Base-by-base conservation (phyloP, 1,140 invertebrate genomes). In the Augochlora pura region DNA sequence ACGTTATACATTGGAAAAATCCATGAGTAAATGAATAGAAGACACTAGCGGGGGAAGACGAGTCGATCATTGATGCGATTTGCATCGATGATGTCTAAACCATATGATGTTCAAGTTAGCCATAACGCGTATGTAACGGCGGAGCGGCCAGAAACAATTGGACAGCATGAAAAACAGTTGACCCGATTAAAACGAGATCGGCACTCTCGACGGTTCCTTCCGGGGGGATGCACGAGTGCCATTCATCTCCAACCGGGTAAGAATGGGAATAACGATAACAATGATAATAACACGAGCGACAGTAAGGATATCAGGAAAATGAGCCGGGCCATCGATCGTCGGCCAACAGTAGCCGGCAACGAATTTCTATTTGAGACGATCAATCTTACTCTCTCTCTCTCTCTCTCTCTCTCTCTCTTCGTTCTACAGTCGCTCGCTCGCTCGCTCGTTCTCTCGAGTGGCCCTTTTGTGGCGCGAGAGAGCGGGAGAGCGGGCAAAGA, bases 191-290 rank as follows among this genome's bases (percentile, higher is more conserved):
- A 79, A 73, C 52, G 42, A 49, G 52, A 79, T 79, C 77, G 64
- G 52, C 14, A 25, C 10, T 16, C 49, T 42, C n/a, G 38, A 16
- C 7, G 16, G 14, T 52, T 68, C 21, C 12, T 21, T 21, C 57
- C 12, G 49, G 59, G 60, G 52, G 63, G 52, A 66, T 74, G 52
- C 63, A 79, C 71, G 66, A 79, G 71, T 79, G 63, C 71, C 39
- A 79, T 79, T 74, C 77, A 74, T 79, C 77, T 46, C 3, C 12
- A 42, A 25, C 59, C 32, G 12, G 16, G 27, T 67, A 79, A 79
- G 62, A 67, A 79, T 73, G 71, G 64, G 62, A 74, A 74, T 74
- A 79, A 79, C 70, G 77, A 79, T 73, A 79, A 79, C 71, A 60
- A 79, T 60, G 71, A 79, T 79, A 79, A 78, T 78, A 78, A 72